Conservation (phyloP, 2,797 vertebrate species). For the Falco rusticolus region DNA sequence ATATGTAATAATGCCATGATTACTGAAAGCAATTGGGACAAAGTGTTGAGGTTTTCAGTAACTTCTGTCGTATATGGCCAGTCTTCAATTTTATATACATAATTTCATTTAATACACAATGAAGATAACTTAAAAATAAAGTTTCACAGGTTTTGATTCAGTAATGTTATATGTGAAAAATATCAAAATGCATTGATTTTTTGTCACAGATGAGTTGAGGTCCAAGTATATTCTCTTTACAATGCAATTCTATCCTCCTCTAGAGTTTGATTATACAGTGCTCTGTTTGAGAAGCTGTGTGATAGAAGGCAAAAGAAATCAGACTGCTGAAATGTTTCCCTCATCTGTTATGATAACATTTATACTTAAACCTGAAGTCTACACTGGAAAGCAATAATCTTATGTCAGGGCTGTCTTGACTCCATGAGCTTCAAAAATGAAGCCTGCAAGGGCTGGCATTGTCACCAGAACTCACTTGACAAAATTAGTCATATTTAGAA, state of each 20-base stretch:
- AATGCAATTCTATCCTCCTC: neutral
- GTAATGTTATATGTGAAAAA: neutral
- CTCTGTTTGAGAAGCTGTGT: neutral
- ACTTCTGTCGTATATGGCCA: neutral
- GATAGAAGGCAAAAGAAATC: neutral
- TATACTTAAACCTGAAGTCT: neutral
- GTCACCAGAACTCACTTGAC: neutral
- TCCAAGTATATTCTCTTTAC: neutral
- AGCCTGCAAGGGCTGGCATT: neutral
- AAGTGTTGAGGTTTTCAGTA: neutral
- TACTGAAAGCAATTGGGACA: neutral
- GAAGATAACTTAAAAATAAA: neutral
- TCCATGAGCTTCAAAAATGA: neutral
- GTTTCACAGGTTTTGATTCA: neutral
- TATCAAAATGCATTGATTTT: neutral
- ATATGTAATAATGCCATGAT: neutral
- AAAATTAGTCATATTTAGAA: neutral
- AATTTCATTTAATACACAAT: neutral
- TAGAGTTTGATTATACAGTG: neutral
- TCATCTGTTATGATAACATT: neutral
- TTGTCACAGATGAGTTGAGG: neutral
- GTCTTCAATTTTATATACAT: neutral
- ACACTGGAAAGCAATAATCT: neutral
- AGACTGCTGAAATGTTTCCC: neutral
- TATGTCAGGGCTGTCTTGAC: neutral